phyloP scores from a whole-genome alignment of 1,140 invertebrate genomes.

The Bombus affinis region DNA sequence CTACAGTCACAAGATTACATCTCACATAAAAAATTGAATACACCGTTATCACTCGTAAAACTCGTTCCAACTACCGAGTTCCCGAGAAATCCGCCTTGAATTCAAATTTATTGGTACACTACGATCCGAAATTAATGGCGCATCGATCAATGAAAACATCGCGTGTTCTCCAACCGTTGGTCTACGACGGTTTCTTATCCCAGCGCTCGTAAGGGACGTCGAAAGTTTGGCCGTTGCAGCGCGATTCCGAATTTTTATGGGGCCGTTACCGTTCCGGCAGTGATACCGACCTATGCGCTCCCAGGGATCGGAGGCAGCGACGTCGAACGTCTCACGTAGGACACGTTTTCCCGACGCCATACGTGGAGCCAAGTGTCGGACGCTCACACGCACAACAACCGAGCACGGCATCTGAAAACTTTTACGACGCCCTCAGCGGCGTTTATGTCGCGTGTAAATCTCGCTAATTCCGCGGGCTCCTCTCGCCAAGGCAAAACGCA shows the following conservation, averaged over 20 bases:
- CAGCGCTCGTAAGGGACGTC: constrained; percentile 58
- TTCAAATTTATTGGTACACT: constrained; percentile 8
- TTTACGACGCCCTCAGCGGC: constrained; percentile 77
- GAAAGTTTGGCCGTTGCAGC: constrained; percentile 73
- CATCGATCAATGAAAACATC: background rate
- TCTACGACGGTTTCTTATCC: constrained; percentile 46
- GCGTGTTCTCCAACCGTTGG: background rate
- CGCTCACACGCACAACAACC: constrained; percentile 30
- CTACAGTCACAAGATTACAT: background rate
- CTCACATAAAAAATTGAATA: background rate
- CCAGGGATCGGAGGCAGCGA: constrained; percentile 48
- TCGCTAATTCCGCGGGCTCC: constrained; percentile 75
- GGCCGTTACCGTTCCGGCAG: constrained; percentile 73
- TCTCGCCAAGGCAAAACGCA: constrained; percentile 50
- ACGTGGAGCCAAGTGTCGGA: constrained; percentile 42
- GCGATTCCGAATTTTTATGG: constrained; percentile 77
- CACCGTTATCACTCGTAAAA: constrained; percentile 1
- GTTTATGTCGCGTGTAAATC: constrained; percentile 80
- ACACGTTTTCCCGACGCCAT: constrained; percentile 33
- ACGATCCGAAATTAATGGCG: constrained; percentile 12
- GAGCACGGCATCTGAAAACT: constrained; percentile 70
- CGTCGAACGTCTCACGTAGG: constrained; percentile 63
- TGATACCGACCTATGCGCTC: constrained; percentile 58
- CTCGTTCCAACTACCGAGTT: background rate
- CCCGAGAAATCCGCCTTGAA: background rate